phyloP scores from a whole-genome alignment of 1,140 invertebrate species.

The Acromyrmex charruanus region DNA sequence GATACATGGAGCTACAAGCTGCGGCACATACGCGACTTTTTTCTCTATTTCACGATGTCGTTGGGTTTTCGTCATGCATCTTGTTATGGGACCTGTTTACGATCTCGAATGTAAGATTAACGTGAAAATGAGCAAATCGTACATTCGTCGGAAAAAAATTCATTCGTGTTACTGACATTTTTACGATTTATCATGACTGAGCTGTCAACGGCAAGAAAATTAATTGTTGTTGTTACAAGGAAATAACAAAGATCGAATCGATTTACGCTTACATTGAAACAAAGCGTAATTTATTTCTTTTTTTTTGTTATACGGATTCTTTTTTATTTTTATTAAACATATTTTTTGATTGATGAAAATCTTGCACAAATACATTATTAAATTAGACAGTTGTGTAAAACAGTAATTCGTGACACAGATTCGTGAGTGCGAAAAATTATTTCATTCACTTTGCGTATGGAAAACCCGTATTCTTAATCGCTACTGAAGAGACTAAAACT shows the following conservation, averaged over 20 bases:
- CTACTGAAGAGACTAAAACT: slow-evolving; percentile 63
- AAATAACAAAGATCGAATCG: slow-evolving; percentile 17
- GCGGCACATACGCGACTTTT: slow-evolving; percentile 48
- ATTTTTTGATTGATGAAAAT: slow-evolving; percentile 11
- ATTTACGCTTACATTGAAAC: background rate
- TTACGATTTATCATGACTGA: slow-evolving; percentile 2
- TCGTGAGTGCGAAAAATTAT: slow-evolving; percentile 58
- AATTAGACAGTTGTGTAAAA: background rate
- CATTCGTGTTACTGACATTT: slow-evolving; percentile 22
- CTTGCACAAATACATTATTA: background rate
- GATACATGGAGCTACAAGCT: slow-evolving; percentile 59
- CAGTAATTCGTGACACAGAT: background rate
- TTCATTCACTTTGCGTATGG: slow-evolving; percentile 22
- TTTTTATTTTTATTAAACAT: background rate
- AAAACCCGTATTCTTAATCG: slow-evolving; percentile 1
- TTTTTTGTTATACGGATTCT: background rate
- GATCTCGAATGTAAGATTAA: slow-evolving; percentile 44
- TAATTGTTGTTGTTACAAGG: background rate
- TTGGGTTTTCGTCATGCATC: slow-evolving; percentile 43
- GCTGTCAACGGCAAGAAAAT: background rate
- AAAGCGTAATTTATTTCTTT: background rate
- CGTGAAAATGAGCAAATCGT: slow-evolving; percentile 25
- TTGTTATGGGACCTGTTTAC: slow-evolving; percentile 57
- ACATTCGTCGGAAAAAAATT: slow-evolving; percentile 16
- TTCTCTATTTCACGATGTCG: slow-evolving; percentile 69